Evolutionary conservation across 2,113 vertebrate species (phyloP), one percentile per base, ranked within the genome.

Genomic region (Talpa occidentalis): DNA sequence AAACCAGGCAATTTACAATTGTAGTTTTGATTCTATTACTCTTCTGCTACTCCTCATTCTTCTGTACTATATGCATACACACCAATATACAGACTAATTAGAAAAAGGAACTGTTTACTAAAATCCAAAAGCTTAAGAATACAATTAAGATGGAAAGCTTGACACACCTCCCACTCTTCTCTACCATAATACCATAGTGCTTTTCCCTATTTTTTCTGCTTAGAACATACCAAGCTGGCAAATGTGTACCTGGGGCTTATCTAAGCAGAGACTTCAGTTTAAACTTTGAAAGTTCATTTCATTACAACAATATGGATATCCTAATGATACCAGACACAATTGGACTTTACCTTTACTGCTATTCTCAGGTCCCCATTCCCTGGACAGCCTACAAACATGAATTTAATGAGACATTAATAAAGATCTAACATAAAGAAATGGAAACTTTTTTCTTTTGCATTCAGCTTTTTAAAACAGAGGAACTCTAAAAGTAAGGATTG

Each of bases 201-300:
- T 60, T 78, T 80, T 14, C 69, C 76, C 59, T 79, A 72, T 64
- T 80, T 84, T 80, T 91, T 74, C 90, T 86, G 21, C 52, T 62
- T 77, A 44, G 5, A 74, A 70, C 72, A 83, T 44, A 59, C 10
- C 66, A 95, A 54, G 62, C 9, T 49, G 28, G 21, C 32, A 94
- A 62, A 94, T 64, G 30, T 16, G 16, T 14, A 86, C 22, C 28
- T 59, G 35, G 66, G 15, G 15, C 16, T 90, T 69, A 87, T 44
- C 15, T 49, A 86, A 44, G 22, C 49, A 82, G 26, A 59, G 37
- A 95, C 52, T 69, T 52, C 12, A 60, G n/a, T 59, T 94, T 47
- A 37, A 84, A 54, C 52, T 95, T 90, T 40, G 44, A 42, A 83
- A 85, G 67, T 76, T 94, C 37, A 87, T 67, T 91, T 90, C 26